phyloP scores from a whole-genome alignment of 2,113 vertebrate genomes.

The Aviceda subcristata region DNA sequence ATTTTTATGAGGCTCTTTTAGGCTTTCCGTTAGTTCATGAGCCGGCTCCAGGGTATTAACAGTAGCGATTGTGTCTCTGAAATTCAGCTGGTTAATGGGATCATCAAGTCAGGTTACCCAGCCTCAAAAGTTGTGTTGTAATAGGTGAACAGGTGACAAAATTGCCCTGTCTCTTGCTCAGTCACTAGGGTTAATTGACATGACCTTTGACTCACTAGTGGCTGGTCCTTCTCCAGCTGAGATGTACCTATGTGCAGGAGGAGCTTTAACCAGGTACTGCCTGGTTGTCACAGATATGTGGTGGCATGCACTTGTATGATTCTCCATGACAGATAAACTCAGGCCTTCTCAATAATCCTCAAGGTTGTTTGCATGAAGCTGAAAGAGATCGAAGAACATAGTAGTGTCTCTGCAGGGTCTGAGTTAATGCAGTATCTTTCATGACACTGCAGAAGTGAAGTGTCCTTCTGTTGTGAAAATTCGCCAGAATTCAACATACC shows the following conservation, averaged over 20 bases:
- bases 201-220: not conserved
- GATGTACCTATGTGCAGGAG: not conserved
- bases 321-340: not conserved
- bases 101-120: not conserved
- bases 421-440: not conserved
- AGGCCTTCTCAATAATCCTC: not conserved
- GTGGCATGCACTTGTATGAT: not conserved
- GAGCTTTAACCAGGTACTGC: not conserved
- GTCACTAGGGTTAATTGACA: not conserved
- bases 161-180: not conserved
- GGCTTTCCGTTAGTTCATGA: not conserved
- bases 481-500: not conserved
- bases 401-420: not conserved
- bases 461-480: not conserved
- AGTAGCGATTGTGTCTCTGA: not conserved
- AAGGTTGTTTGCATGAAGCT: not conserved
- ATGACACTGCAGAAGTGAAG: not conserved
- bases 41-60: not conserved
- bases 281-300: not conserved
- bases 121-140: not conserved
- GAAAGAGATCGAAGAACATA: not conserved
- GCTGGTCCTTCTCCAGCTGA: not conserved
- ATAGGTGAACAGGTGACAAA: not conserved
- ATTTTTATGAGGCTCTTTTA: not conserved
- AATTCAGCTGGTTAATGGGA: not conserved